A percentile compares a stretch with the other conserved stretches of the same genome.
Conservation (phyloP, 2,888 invertebrate genomes). For the Lottia scabra region DNA sequence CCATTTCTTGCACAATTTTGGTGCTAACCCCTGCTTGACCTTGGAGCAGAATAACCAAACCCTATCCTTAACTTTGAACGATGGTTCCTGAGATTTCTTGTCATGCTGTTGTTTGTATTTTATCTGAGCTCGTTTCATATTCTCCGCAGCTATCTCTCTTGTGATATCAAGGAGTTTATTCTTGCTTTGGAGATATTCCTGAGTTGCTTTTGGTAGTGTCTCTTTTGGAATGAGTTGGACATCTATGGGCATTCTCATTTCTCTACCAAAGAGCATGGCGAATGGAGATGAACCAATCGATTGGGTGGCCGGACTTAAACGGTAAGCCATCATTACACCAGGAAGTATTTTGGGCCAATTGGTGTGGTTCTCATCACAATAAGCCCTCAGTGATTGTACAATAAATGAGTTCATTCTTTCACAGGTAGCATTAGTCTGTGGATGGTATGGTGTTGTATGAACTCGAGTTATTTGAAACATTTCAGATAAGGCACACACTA, state of each 20-base stretch:
- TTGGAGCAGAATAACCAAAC: constrained; percentile 8
- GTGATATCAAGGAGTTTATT: neutral
- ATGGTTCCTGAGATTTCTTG: constrained; percentile 9
- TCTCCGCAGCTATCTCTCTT: constrained; percentile 3
- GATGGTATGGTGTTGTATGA: constrained; percentile 7
- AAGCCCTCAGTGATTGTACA: constrained; percentile 6
- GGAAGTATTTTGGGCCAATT: constrained; percentile 13
- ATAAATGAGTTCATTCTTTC: constrained; percentile 16
- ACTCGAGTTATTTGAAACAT: constrained; percentile 7
- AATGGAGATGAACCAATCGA: constrained; percentile 16
- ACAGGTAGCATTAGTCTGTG: constrained; percentile 11
- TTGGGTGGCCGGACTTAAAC: constrained; percentile 7
- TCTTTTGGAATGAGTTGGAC: neutral
- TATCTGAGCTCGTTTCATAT: neutral
- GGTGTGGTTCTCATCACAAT: neutral
- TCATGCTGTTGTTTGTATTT: constrained; percentile 7
- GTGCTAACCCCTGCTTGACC: neutral
- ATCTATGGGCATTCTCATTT: constrained; percentile 9
- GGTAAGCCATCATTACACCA: constrained; percentile 12
- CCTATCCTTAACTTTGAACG: neutral
- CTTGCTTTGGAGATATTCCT: neutral
- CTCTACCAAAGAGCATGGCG: constrained; percentile 14
- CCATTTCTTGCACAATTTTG: constrained; percentile 8
- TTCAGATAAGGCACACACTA: constrained; percentile 15
- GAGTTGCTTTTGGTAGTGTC: neutral